Evolutionary conservation across 2,113 vertebrate species (phyloP), one percentile per base, ranked within the genome.

Genomic region (Misgurnus anguillicaudatus): DNA sequence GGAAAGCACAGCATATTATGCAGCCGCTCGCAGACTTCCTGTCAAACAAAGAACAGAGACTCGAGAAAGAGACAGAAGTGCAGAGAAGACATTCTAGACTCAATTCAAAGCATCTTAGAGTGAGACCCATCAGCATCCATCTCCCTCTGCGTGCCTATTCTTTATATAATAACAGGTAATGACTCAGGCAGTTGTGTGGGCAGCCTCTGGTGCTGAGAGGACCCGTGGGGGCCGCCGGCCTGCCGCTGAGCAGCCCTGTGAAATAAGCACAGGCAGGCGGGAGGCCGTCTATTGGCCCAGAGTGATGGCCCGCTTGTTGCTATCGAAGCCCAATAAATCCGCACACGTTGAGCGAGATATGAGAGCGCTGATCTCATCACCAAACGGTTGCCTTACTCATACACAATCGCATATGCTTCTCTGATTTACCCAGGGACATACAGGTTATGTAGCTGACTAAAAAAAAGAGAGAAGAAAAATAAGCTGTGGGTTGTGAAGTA

Each of bases 321-420:
- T 94, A 94, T 94, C 93, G 92, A 92, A 93, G 92, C 92, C 91
- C 95, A 95, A 97, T 98, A 97, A 95, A 97, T 97, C 95, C 95
- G 94, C 94, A 94, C 94, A 94, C 92, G n/a, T 38, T 91, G 95
- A 94, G 91, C 89, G 88, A 91, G 92, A 95, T 94, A 95, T 94
- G 94, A 95, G 95, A 94, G 90, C 89, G 89, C 93, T 95, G 95
- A 93, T 95, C 95, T 96, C 94, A 94, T 95, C 94, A 86, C 90
- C 85, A 92, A 88, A 92, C 93, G 92, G 94, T 91, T 88, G 88
- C 88, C 89, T 88, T 87, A 86, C 83, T 78, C 84, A 86, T 80
- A 72, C 68, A 53, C 76, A 47, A 5, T 51, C 65, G 83, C 85
- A 90, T 93, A 94, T 92, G 93, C 91, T 93, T 93, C 93, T 88